Conservation (phyloP, 1,140 invertebrate species). For the Bombyx mori region ASM3026992v2 NC_085119.1:1181001-1181500, state of each 20-base stretch:
- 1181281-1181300: no score
- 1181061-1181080: no score
- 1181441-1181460: constrained; percentile 36
- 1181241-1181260: no score
- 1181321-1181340: background rate
- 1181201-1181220: background rate
- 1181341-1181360: background rate
- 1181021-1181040: no score
- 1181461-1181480: constrained; percentile 29
- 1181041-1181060: no score
- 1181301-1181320: background rate
- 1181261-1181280: no score
- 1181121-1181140: background rate
- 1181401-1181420: background rate
- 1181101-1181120: no score
- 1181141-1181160: constrained; percentile 27
- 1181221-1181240: no score
- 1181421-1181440: background rate
- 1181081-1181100: no score
- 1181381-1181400: background rate
- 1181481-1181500: constrained; percentile 36
- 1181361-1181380: background rate
- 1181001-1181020: no score
- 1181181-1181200: constrained; percentile 14
- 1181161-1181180: constrained; percentile 27